Base-by-base conservation (phyloP, 1,140 invertebrate genomes). In the Euwallacea similis region DNA sequence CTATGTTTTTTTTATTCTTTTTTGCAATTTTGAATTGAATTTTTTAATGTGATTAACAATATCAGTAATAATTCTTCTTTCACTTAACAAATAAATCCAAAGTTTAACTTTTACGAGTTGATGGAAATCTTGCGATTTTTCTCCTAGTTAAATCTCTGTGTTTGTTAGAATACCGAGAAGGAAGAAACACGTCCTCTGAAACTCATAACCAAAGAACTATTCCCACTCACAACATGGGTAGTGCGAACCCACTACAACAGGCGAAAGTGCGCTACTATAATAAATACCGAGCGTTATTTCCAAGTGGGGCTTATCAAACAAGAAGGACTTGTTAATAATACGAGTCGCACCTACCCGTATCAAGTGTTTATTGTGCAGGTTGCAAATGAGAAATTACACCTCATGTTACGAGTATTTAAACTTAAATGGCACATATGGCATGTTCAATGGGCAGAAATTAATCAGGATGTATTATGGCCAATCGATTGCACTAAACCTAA, bases 291-390 rank as follows among this genome's bases (percentile, higher is more conserved):
- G 43, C 21, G 54, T 55, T 65, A 13, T 65, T 55, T 58, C 54
- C 56, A 66, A 56, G 54, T 58, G 64, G 42, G 64, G 64, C 63
- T 66, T 66, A 66, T 66, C 64, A 58, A 47, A 66, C 64, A 43
- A 66, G 54, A 33, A 50, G 64, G 42, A 47, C 42, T 63, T 66
- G 64, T 66, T 66, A 66, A 56, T 65, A 65, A 65, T 66, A 66
- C 53, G 55, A 66, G 54, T 47, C 64, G 54, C 64, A 21, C 64
- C 64, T 43, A 66, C 64, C 53, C 64, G 53, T 66, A 66, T 66
- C 53, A 44, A 55, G 53, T 66, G 43, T 66, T 66, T 66, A 66
- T 66, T 66, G 64, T 66, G 64, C 64, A 56, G 64, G 54, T 66
- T 66, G 64, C 33, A 41, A 56, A 66, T 56, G 42, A 66, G 61